Conservation (phyloP, 2,888 invertebrate species). For the Catotricha subobsoleta region DNA sequence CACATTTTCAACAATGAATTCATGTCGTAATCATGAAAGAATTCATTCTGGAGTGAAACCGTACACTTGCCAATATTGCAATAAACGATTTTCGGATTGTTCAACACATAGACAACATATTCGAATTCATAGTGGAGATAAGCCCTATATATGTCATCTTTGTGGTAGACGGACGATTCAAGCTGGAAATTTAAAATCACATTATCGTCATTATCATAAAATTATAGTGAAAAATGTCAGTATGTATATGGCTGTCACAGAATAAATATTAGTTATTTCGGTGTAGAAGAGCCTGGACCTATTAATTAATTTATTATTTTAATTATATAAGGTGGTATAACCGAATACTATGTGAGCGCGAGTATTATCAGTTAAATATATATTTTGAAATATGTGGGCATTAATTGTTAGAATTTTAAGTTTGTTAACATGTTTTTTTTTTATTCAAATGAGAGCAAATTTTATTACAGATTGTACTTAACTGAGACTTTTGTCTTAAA, state of each 20-base stretch:
- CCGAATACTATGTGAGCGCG: too few relatives aligned
- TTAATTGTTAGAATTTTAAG: too few relatives aligned
- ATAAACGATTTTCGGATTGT: slow-evolving; percentile 2
- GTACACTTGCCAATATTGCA: slow-evolving; percentile 1
- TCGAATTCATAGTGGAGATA: slow-evolving; percentile 4
- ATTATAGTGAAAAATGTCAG: slow-evolving; percentile 5
- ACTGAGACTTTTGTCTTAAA: too few relatives aligned
- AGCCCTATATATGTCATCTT: slow-evolving; percentile 2
- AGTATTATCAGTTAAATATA: too few relatives aligned
- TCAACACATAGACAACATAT: slow-evolving; percentile 4
- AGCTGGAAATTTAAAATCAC: slow-evolving; percentile 7
- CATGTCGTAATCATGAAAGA: neutral
- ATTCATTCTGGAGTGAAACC: slow-evolving; percentile 4
- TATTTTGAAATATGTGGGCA: too few relatives aligned
- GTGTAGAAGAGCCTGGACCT: too few relatives aligned
- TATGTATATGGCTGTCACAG: slow-evolving; percentile 3
- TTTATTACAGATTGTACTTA: too few relatives aligned
- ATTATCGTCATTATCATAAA: slow-evolving; percentile 6
- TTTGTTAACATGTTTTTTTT: too few relatives aligned
- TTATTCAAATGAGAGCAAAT: too few relatives aligned
- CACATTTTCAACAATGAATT: neutral
- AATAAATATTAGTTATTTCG: too few relatives aligned
- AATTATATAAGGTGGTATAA: too few relatives aligned
- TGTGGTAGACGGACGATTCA: slow-evolving; percentile 6
- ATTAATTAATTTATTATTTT: too few relatives aligned